Evolutionary conservation across 2,797 vertebrate genomes (phyloP).

Genomic region (Melanotaenia nigrans): DNA sequence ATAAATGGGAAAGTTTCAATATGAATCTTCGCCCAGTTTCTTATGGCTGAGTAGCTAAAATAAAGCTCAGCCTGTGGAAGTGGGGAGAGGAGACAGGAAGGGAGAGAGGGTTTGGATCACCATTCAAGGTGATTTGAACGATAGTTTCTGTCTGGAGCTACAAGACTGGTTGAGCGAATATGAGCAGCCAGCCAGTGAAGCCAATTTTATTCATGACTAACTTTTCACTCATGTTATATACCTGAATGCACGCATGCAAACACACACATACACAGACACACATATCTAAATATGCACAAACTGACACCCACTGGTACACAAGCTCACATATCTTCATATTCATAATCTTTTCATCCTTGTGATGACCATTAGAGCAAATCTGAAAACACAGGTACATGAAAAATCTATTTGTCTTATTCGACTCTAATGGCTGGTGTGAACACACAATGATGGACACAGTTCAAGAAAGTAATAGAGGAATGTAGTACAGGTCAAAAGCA

Average conservation of each 20-base stretch:
- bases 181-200: conserved; percentile 69
- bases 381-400: neutral
- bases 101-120: conserved; percentile 31
- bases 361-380: conserved; percentile 14
- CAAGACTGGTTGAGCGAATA: conserved; percentile 69
- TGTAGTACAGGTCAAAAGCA: neutral
- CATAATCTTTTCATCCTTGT: conserved; percentile 16
- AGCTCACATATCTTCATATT: conserved; percentile 11
- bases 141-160: conserved; percentile 64
- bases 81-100: conserved; percentile 13
- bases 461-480: neutral
- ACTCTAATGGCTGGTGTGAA: conserved; percentile 9
- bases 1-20: conserved; percentile 83
- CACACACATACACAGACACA: conserved; percentile 22
- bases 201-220: conserved; percentile 79
- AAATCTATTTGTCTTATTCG: neutral
- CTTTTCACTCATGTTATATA: conserved; percentile 72
- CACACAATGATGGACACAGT: neutral
- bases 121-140: conserved; percentile 72
- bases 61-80: conserved; percentile 73
- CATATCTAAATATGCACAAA: conserved; percentile 23
- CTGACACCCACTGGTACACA: conserved; percentile 14
- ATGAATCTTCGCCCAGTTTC: conserved; percentile 66
- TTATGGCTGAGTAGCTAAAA: conserved; percentile 77
- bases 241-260: conserved; percentile 37